Conservation (phyloP, 2,797 vertebrate species). For the Lagodon rhomboides region DNA sequence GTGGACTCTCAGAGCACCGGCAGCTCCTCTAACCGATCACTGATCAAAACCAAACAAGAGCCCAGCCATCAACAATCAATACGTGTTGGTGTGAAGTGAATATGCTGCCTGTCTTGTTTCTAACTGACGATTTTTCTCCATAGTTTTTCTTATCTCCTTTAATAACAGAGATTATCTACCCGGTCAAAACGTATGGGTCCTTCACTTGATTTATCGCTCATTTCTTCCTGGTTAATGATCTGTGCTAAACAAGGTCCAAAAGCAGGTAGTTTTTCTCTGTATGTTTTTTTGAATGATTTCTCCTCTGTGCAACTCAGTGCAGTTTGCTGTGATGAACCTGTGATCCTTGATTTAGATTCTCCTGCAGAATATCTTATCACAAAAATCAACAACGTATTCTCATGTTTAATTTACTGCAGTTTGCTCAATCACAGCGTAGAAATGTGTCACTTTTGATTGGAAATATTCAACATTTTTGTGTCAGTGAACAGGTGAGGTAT, state of each 20-base stretch:
- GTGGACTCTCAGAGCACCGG: conserved; percentile 28
- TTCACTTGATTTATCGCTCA: conserved; percentile 84
- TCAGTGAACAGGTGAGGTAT: conserved; percentile 3
- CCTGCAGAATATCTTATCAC: conserved; percentile 28
- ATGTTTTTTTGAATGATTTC: conserved; percentile 76
- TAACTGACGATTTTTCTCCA: conserved; percentile 82
- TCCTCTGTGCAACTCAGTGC: conserved; percentile 53
- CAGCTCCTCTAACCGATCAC: not conserved
- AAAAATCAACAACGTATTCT: conserved; percentile 30
- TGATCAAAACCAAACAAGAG: conserved; percentile 50
- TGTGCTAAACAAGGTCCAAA: conserved; percentile 82
- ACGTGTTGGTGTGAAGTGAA: conserved; percentile 54
- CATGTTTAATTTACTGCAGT: conserved; percentile 15
- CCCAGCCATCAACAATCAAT: conserved; percentile 76
- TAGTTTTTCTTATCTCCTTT: conserved; percentile 83
- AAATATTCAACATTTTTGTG: not conserved
- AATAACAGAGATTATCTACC: conserved; percentile 87
- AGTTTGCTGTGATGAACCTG: conserved; percentile 50
- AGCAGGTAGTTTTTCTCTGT: conserved; percentile 84
- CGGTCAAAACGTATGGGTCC: conserved; percentile 84
- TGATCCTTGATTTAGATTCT: conserved; percentile 45
- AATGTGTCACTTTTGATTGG: not conserved
- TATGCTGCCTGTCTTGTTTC: conserved; percentile 75
- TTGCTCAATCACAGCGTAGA: conserved; percentile 6
- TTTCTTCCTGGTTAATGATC: conserved; percentile 84